Base-by-base conservation (phyloP, 53 echinoderm and acorn worm species). In the Temnopleurus reevesii region DNA sequence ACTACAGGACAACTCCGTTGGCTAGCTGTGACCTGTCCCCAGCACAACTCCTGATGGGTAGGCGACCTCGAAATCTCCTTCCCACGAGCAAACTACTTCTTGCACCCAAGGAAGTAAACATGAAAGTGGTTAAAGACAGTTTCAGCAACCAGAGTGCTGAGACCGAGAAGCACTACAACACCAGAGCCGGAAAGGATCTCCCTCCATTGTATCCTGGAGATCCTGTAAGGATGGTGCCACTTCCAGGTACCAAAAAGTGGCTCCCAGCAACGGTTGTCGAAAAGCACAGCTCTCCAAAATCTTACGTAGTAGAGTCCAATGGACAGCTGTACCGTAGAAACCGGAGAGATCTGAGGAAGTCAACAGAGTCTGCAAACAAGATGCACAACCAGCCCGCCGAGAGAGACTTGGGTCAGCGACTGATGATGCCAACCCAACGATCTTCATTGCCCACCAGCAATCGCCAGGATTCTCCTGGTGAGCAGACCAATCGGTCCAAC, bases 41-140 rank as follows among this genome's bases (percentile, higher is more conserved):
- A 27, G 85, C 95, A 30, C 95, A 95, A 81, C 93, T 95, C 2
- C 57, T 92, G 30, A 91, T 93, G 89, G 83, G 92, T 49, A 81
- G 90, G n/a, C 77, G 93, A 81, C 91, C 93, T n/a, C 23, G 91
- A 12, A 93, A 92, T 83, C 35, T 88, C 23, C 9, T 64, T 4
- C 86, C 63, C 6, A 83, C 83, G 27, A n/a, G 53, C 53, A 83
- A 53, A 53, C 10, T 55, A 56, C 57, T 56, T 3, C 57, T 56
- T 5, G 12, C 21, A 24, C 57, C 57, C 2, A 56, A 24, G 7
- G 57, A 24, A 10, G 25, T 56, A 6, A 56, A 56, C 57, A 56
- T 56, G 57, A 56, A 56, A 24, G 57, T 26, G 25, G 57, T 56
- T 6, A 56, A 56, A 24, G 57, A 56, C 23, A 24, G 57, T 0